Base-by-base conservation (phyloP, 2,113 vertebrate genomes). In the Tautogolabrus adspersus region DNA sequence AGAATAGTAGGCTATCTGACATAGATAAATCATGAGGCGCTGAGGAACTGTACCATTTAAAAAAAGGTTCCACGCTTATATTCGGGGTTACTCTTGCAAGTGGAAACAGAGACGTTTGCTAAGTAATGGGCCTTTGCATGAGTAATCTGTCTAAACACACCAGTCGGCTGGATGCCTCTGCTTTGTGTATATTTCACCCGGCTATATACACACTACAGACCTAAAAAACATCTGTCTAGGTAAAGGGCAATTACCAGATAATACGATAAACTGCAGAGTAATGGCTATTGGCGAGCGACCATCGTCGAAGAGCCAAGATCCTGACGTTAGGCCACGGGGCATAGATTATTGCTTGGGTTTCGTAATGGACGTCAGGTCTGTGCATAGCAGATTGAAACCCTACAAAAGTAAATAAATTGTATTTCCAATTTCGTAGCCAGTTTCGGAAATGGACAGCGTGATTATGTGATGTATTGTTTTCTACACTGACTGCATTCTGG, bases 251-350 rank as follows among this genome's bases (percentile, higher is more conserved):
- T 59, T 23, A 56, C 37, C 54, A 75, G n/a, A 52, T 52, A 76
- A 52, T 71, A 66, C 30, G 15, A 56, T 47, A 71, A 74, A 81
- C 8, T 67, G 63, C 68, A 74, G 63, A 82, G 75, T 75, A 75
- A 75, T 71, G 62, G 44, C 56, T 70, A 77, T 57, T 88, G 82
- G 73, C 68, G 40, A 82, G 42, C 61, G 72, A 81, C 79, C 76
- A 77, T 73, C 71, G 82, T 66, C 74, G 70, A 72, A 62, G 37
- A 90, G 80, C 78, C 78, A 79, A 82, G 64, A 83, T 78, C 83
- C 71, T 77, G 64, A 81, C 70, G 77, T 86, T 90, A 90, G 88
- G 89, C 90, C 89, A 89, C 76, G 81, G 86, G 83, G 82, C 79
- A 86, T 46, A 79, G 78, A 82, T 85, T 86, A 85, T 73, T 85